Evolutionary conservation across 2,113 vertebrate genomes (phyloP), one percentile per base, ranked within the genome.

Genomic region (Solea solea): DNA sequence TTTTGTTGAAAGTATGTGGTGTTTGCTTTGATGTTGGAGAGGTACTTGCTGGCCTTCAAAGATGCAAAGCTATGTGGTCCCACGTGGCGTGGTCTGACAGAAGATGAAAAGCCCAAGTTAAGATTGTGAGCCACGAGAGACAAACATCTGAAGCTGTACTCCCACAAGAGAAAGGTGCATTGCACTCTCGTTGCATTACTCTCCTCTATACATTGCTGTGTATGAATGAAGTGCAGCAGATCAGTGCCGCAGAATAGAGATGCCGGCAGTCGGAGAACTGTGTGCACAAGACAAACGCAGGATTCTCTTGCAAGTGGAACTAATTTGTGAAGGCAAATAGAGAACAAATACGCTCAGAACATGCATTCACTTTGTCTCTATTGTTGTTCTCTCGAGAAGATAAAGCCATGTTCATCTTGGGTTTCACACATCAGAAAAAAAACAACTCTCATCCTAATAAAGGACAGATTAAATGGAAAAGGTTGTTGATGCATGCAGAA

Each of bases 11-110:
- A 69, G 76, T 59, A 5, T 40, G 63, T 57, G 66, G 65, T 72
- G 41, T 84, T 89, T 79, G 62, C 84, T 89, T 88, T 90, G 86
- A 89, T 82, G 82, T 78, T 7, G 45, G 39, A 74, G 82, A 83
- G 69, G 85, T 83, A 67, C 76, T 79, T 64, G 84, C 63, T 84
- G 86, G 82, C 76, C 67, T 88, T 87, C 77, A 83, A 78, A 79
- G 78, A 85, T 61, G 8, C 10, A 27, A 10, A 13, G 61, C 55
- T 60, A 54, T 9, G 48, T 16, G 2, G 45, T 69, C 74, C 66
- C 84, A 41, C 8, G 61, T 11, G 67, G 56, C n/a, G 67, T 61
- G 74, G 78, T 84, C 74, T 51, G 64, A 85, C 55, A 48, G 58
- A 80, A 55, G 75, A 85, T 86, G 81, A 87, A 75, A 88, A 66